phyloP scores from a whole-genome alignment of 2,888 invertebrate species.

The Druceiella hillmani region DNA sequence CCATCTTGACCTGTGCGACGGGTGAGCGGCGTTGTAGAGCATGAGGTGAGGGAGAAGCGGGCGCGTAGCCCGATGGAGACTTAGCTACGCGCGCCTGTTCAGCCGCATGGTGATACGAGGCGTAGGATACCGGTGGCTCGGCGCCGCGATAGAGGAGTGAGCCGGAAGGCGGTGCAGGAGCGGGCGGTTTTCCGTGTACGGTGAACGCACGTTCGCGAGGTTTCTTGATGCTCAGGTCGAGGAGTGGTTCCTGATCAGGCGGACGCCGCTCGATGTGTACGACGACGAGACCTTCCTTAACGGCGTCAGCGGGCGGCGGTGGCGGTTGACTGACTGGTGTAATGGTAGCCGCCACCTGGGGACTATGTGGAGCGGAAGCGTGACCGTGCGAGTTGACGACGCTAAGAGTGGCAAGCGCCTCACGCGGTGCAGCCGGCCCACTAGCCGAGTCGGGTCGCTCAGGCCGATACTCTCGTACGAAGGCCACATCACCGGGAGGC shows the following conservation, averaged over 20 bases:
- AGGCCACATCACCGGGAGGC: constrained; percentile 32
- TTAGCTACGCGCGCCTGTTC: constrained; percentile 27
- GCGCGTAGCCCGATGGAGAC: constrained; percentile 30
- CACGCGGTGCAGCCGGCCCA: constrained; percentile 31
- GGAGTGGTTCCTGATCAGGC: constrained; percentile 53
- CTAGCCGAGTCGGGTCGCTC: constrained; percentile 22
- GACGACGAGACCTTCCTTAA: constrained; percentile 62
- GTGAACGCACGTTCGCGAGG: constrained; percentile 45
- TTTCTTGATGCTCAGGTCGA: constrained; percentile 74
- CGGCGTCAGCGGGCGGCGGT: constrained; percentile 40
- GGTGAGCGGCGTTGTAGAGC: too few relatives aligned
- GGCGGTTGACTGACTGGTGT: constrained; percentile 47
- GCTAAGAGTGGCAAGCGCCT: constrained; percentile 61
- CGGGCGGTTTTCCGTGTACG: constrained; percentile 28
- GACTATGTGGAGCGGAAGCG: constrained; percentile 31
- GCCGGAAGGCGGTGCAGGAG: constrained; percentile 29
- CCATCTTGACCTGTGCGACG: constrained; percentile 45
- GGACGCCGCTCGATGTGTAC: constrained; percentile 49
- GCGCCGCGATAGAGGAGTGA: constrained; percentile 17
- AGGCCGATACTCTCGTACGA: constrained; percentile 38
- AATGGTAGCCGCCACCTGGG: constrained; percentile 63
- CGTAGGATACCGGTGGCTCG: constrained; percentile 17
- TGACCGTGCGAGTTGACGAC: constrained; percentile 53
- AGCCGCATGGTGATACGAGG: constrained; percentile 26
- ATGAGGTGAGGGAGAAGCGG: too few relatives aligned